Evolutionary conservation across 2,888 invertebrate species (phyloP).

Genomic region (Ptychoptera albimana): DNA sequence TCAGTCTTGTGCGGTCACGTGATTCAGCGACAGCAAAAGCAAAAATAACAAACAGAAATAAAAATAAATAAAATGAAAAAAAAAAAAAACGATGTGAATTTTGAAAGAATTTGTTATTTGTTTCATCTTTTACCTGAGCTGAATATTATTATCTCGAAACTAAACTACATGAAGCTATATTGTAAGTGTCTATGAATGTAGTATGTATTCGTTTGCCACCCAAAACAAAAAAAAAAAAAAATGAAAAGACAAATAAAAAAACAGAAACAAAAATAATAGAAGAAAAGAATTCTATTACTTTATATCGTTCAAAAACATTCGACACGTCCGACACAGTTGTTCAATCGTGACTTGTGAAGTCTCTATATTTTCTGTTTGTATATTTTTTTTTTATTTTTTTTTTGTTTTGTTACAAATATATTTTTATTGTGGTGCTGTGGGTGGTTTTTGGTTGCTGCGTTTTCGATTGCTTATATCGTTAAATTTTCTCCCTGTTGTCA

Average conservation of each 20-base stretch:
- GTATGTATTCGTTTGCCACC: too few relatives aligned
- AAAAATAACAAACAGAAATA: neutral
- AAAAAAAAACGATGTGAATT: conserved; percentile 1
- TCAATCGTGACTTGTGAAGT: neutral
- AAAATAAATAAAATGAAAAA: neutral
- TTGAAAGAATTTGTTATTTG: conserved; percentile 1
- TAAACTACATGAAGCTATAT: too few relatives aligned
- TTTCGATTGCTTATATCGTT: neutral
- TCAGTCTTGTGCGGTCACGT: conserved; percentile 3
- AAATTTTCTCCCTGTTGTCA: neutral
- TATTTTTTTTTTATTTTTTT: too few relatives aligned
- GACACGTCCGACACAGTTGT: neutral
- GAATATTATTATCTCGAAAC: neutral
- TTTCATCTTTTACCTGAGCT: conserved; percentile 5
- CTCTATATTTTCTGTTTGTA: neutral
- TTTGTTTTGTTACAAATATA: too few relatives aligned
- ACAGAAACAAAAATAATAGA: neutral
- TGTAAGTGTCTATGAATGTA: too few relatives aligned
- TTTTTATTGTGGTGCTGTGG: neutral
- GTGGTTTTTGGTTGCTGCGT: neutral
- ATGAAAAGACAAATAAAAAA: neutral
- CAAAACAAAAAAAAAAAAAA: too few relatives aligned
- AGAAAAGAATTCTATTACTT: neutral
- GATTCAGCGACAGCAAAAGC: neutral
- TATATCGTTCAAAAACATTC: neutral